phyloP scores from a whole-genome alignment of 2,113 vertebrate species.

The Gymnobelideus leadbeateri region DNA sequence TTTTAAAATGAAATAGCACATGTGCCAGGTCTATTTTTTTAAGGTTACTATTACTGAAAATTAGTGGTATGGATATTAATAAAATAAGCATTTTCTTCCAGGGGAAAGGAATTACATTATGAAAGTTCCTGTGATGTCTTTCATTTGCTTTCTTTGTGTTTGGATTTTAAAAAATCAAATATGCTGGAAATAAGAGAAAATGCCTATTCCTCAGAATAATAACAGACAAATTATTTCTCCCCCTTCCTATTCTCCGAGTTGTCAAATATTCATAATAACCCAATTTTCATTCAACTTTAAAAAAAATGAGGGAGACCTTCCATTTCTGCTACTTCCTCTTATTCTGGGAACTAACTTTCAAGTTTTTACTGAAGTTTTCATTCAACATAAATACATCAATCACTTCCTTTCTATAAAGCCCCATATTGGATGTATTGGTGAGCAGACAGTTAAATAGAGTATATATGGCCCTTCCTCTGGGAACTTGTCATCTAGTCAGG shows the following conservation, averaged over 20 bases:
- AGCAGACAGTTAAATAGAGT: neutral
- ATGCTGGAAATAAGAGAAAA: neutral
- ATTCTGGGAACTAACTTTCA: constrained; percentile 36
- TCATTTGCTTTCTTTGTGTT: constrained; percentile 10
- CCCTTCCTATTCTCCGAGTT: neutral
- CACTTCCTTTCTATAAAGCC: neutral
- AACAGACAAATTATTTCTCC: neutral
- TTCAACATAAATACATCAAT: constrained; percentile 3
- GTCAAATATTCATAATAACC: constrained; percentile 5
- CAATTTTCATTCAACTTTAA: neutral
- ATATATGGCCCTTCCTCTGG: neutral
- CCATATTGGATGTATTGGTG: neutral
- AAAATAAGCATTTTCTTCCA: constrained; percentile 35
- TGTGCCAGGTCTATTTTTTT: constrained; percentile 27
- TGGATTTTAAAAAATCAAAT: constrained; percentile 9
- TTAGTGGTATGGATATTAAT: constrained; percentile 42
- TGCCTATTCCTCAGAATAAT: neutral
- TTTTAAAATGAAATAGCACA: constrained; percentile 20
- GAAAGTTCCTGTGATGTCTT: constrained; percentile 2
- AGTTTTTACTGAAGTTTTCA: constrained; percentile 29
- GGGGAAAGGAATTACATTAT: neutral
- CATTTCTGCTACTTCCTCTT: neutral
- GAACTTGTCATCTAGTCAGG: neutral
- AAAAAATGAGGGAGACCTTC: neutral
- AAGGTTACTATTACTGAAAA: constrained; percentile 36